These are phyloP conservation scores for Galemys pyrenaicus DNA, from an alignment of 2,113 vertebrate species.

Conservation along the genomic window DNA sequence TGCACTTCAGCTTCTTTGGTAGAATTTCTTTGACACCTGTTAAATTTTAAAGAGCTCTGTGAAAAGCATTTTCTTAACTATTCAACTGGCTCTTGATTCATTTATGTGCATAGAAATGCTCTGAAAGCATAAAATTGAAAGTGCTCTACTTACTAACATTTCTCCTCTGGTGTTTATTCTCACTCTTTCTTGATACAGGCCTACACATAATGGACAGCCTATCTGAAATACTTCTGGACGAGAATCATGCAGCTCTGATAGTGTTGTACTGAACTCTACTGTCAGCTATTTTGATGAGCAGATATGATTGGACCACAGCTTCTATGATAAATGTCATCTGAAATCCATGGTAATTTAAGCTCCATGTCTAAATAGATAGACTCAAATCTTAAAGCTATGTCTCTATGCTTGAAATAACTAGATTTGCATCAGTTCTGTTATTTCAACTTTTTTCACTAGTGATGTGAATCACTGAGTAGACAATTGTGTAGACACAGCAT, in stretches of 20 bases:
- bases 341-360: conserved; percentile 31
- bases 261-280: background rate
- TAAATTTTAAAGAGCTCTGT: conserved; percentile 78
- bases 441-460: background rate
- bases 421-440: background rate
- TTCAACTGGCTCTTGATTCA: conserved; percentile 66
- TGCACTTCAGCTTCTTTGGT: conserved; percentile 71
- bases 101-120: conserved; percentile 54
- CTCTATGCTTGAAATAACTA: conserved; percentile 24
- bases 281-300: conserved; percentile 38
- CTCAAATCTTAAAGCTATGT: conserved; percentile 16
- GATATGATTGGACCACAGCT: background rate
- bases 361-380: conserved; percentile 18
- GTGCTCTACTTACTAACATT: conserved; percentile 1
- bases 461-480: background rate
- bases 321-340: conserved; percentile 49
- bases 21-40: conserved; percentile 79
- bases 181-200: background rate
- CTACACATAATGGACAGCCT: background rate
- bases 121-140: conserved; percentile 64
- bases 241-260: background rate
- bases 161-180: background rate
- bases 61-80: conserved; percentile 72
- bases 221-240: background rate
- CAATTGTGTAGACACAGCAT: background rate